phyloP scores from a whole-genome alignment of 92 coral and sea anemone genomes.

The Siderastrea siderea region DNA sequence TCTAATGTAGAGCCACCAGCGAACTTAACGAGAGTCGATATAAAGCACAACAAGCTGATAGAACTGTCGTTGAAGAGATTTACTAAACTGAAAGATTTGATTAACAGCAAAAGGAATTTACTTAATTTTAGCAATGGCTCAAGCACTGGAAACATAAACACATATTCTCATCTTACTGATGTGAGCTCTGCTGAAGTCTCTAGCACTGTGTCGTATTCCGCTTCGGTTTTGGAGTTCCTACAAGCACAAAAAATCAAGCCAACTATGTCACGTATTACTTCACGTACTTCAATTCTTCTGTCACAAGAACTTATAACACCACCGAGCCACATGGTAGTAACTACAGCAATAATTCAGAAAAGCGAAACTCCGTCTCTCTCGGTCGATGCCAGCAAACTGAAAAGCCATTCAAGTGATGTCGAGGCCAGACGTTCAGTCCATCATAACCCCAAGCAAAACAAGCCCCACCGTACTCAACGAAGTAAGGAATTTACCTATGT shows the following conservation, averaged over 20 bases:
- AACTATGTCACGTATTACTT: not conserved
- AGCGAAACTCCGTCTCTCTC: not conserved
- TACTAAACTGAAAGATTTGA: constrained; percentile 10
- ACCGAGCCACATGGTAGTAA: not conserved
- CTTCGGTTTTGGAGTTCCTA: not conserved
- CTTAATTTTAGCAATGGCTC: not conserved
- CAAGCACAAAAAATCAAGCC: not conserved
- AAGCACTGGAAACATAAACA: not conserved
- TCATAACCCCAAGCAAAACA: not conserved
- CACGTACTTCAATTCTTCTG: not conserved
- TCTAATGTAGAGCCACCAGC: not conserved
- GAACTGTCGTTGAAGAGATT: constrained; percentile 29
- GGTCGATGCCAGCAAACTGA: not conserved
- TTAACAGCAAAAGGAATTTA: constrained; percentile 3
- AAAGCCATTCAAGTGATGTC: not conserved
- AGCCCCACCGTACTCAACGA: not conserved
- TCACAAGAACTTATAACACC: not conserved
- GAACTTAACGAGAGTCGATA: not conserved
- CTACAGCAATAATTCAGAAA: not conserved
- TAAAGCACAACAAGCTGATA: constrained; percentile 22
- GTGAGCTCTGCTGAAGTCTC: not conserved
- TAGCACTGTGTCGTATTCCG: no score
- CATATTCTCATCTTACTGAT: not conserved
- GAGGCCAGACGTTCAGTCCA: not conserved
- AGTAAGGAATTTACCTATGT: constrained; percentile 80